phyloP scores from a whole-genome alignment of 2,888 invertebrate species.

The Agrenia bidenticulata region DNA sequence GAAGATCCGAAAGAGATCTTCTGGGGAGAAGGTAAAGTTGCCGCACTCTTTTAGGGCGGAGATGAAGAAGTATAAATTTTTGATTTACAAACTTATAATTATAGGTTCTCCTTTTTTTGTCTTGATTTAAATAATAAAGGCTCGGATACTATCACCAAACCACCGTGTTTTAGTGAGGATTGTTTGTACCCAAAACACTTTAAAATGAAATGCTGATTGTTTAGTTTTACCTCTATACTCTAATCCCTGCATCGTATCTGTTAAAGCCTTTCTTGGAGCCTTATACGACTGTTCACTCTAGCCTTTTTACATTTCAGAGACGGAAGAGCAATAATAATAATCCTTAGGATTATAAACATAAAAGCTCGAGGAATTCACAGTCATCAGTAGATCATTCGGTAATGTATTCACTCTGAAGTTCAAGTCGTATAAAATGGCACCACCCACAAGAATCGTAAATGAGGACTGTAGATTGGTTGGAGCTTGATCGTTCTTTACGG shows the following conservation, averaged over 20 bases:
- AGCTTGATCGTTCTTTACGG: slow-evolving; percentile 29
- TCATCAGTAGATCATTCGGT: slow-evolving; percentile 7
- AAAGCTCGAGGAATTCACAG: background rate
- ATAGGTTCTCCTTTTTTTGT: slow-evolving; percentile 40
- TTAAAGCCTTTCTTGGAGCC: no score
- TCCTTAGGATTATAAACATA: slow-evolving; percentile 4
- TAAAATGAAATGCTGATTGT: background rate
- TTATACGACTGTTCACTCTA: no score
- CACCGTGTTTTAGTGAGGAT: slow-evolving; percentile 27
- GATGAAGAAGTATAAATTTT: slow-evolving; percentile 45
- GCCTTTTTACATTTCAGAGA: background rate
- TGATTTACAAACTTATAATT: slow-evolving; percentile 54
- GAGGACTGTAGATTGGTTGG: slow-evolving; percentile 21
- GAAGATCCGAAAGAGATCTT: slow-evolving; percentile 17
- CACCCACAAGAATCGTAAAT: slow-evolving; percentile 41
- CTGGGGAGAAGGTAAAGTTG: slow-evolving; percentile 35
- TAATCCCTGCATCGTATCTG: no score
- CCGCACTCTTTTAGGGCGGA: slow-evolving; percentile 45
- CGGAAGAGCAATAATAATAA: background rate
- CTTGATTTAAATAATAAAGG: slow-evolving; percentile 24
- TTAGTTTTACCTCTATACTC: background rate
- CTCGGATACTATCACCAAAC: slow-evolving; percentile 18
- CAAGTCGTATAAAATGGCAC: slow-evolving; percentile 13
- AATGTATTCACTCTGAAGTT: background rate
- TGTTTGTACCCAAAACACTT: slow-evolving; percentile 10